Percentiles rank a stretch among this genome's conserved stretches.
Conservation (phyloP, 2,888 invertebrate species). For the Malacosoma neustria region DNA sequence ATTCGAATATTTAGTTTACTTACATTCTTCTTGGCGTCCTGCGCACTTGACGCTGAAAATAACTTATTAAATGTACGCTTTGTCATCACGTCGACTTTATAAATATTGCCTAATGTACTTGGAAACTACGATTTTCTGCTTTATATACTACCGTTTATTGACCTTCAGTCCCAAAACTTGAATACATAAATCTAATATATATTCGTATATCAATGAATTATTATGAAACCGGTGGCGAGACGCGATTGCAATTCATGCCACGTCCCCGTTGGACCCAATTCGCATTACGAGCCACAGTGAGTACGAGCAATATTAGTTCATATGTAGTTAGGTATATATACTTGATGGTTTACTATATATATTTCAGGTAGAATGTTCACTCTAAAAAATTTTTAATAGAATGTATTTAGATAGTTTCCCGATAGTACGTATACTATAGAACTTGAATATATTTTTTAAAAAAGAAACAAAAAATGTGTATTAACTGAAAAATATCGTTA, state of each 20-base stretch:
- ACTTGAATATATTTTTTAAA: no score
- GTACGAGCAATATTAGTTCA: neutral
- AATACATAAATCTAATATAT: neutral
- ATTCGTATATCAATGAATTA: constrained; percentile 26
- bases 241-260: constrained; percentile 24
- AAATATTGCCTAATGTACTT: neutral
- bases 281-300: constrained; percentile 2
- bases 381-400: no score
- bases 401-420: no score
- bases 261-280: constrained; percentile 13
- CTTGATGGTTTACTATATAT: no score
- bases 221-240: constrained; percentile 17
- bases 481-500: no score
- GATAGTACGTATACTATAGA: no score
- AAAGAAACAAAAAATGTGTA: no score
- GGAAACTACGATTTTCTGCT: neutral
- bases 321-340: no score
- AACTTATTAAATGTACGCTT: neutral
- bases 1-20: neutral
- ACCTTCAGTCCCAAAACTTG: neutral
- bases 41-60: neutral
- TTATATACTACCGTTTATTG: neutral
- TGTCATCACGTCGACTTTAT: neutral
- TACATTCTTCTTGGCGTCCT: neutral
- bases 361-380: no score